A percentile compares a stretch with the other conserved stretches of the same genome.
These are phyloP conservation scores for Sinhomidia bicolor DNA, from an alignment of 2,888 invertebrate species.

Conservation along the genomic window DNA sequence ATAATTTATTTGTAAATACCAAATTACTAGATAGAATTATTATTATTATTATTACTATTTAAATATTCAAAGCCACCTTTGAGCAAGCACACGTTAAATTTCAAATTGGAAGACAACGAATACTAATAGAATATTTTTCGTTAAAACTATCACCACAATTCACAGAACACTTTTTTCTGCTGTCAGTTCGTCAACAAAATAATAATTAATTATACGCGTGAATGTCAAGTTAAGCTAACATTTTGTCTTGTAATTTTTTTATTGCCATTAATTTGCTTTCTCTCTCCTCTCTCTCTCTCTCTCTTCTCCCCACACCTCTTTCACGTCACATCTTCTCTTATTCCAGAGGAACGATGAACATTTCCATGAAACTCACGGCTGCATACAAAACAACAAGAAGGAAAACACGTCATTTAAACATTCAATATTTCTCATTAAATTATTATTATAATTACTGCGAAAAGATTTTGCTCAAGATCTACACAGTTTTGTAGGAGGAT, in stretches of 20 bases:
- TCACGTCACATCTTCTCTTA: background rate
- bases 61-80: conserved; percentile 18
- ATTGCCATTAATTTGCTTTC: background rate
- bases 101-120: conserved; percentile 38
- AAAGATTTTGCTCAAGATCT: background rate
- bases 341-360: background rate
- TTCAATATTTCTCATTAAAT: background rate
- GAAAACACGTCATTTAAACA: background rate
- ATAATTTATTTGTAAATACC: no score
- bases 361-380: background rate
- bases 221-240: background rate
- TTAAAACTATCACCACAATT: background rate
- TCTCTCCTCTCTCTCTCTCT: background rate
- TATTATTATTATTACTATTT: background rate
- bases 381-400: background rate
- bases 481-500: background rate
- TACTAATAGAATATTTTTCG: background rate
- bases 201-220: background rate
- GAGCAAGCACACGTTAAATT: conserved; percentile 53
- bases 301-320: background rate
- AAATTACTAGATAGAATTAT: no score
- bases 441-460: background rate
- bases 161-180: background rate
- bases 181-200: background rate
- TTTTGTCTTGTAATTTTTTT: background rate